Percentiles rank a stretch among this genome's conserved stretches.
These are phyloP conservation scores for Aleiodes alternator DNA, from an alignment of 2,888 invertebrate genomes.

Conservation along the genomic window DNA sequence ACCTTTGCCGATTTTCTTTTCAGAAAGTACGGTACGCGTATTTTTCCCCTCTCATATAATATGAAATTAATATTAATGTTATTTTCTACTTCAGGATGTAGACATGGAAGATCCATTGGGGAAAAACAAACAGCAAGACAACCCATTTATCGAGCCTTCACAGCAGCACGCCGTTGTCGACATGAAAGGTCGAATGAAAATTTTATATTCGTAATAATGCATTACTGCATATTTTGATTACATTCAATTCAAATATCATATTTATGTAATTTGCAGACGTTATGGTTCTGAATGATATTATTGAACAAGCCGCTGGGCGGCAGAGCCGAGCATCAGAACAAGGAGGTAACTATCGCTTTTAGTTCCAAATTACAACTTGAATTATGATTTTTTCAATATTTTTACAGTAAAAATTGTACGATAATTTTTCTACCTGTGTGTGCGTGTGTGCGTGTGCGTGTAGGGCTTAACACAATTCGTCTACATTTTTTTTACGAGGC, in stretches of 20 bases:
- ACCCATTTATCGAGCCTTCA: conserved; percentile 91
- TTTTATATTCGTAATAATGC: conserved; percentile 13
- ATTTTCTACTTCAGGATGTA: conserved; percentile 80
- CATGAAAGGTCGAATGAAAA: conserved; percentile 86
- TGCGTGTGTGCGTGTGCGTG: conserved; percentile 3
- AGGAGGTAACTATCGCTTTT: conserved; percentile 82
- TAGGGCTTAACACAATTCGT: conserved; percentile 3
- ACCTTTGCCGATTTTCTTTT: too few species aligned
- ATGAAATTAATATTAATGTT: background rate
- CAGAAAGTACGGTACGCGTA: too few species aligned
- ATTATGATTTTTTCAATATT: conserved; percentile 29
- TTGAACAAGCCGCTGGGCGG: conserved; percentile 94
- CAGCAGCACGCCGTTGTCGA: conserved; percentile 94
- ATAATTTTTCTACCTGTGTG: conserved; percentile 44
- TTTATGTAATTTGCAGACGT: conserved; percentile 84
- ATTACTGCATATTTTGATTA: background rate
- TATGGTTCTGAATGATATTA: conserved; percentile 97
- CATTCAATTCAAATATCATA: background rate
- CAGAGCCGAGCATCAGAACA: conserved; percentile 91
- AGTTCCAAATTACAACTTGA: conserved; percentile 21
- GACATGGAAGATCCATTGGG: conserved; percentile 89
- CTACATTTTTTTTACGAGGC: conserved; percentile 13
- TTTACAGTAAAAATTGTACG: conserved; percentile 6
- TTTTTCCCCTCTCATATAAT: too few species aligned
- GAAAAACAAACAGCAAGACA: conserved; percentile 91